Percentiles rank a stretch among this genome's conserved stretches.
These are phyloP conservation scores for Corythornis cristatus DNA, from an alignment of 2,113 vertebrate genomes.

Conservation along the genomic window DNA sequence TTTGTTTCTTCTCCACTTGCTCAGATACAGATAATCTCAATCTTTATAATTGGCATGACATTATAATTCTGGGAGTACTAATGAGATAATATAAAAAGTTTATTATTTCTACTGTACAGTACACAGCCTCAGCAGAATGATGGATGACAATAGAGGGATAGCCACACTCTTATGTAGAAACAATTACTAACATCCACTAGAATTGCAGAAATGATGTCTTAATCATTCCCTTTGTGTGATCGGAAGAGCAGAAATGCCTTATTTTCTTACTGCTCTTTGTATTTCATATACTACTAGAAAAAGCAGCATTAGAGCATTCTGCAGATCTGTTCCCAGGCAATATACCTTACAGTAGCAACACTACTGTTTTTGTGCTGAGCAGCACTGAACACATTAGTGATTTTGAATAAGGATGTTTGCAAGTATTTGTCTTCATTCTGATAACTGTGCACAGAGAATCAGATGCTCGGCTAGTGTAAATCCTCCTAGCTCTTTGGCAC, in stretches of 20 bases:
- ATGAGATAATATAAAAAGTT: conserved; percentile 45
- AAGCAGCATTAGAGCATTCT: not conserved
- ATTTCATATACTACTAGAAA: not conserved
- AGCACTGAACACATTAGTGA: not conserved
- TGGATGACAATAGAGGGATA: not conserved
- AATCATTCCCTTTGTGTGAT: not conserved
- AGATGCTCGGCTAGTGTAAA: not conserved
- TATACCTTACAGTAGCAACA: not conserved
- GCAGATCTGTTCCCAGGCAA: not conserved
- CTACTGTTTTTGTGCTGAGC: not conserved
- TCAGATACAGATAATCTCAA: not conserved
- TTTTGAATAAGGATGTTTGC: conserved; percentile 5
- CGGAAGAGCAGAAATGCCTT: not conserved
- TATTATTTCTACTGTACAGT: not conserved
- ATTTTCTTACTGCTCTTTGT: not conserved
- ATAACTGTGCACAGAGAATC: not conserved
- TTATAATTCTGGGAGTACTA: conserved; percentile 43
- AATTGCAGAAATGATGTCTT: conserved; percentile 8
- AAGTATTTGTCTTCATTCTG: conserved; percentile 15
- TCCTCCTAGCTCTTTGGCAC: not conserved
- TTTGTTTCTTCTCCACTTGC: not conserved
- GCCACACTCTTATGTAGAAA: not conserved
- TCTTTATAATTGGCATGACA: conserved; percentile 8
- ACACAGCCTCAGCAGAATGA: conserved; percentile 6
- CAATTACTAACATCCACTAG: not conserved